Conservation (phyloP, 2,113 vertebrate species). For the Tor tambroides region DNA sequence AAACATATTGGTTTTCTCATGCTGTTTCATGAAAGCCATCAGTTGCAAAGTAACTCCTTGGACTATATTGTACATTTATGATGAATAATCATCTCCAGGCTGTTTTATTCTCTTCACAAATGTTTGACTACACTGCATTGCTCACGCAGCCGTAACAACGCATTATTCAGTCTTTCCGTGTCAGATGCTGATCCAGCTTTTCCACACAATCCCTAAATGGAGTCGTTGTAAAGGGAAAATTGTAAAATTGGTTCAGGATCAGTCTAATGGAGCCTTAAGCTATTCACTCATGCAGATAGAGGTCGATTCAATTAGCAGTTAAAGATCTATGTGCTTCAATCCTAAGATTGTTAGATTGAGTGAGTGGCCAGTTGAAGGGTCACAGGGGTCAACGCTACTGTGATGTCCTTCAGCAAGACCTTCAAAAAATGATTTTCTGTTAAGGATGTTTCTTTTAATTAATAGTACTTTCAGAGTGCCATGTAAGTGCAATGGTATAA, state of each 20-base stretch:
- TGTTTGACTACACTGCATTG: background rate
- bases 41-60: background rate
- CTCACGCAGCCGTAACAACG: background rate
- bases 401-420: background rate
- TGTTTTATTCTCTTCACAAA: background rate
- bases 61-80: background rate
- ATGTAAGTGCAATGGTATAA: background rate
- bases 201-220: slow-evolving; percentile 8
- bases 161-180: slow-evolving; percentile 5
- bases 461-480: no score
- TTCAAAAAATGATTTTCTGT: background rate
- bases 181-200: slow-evolving; percentile 24
- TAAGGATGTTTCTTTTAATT: no score
- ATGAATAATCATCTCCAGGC: slow-evolving; percentile 4
- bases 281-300: background rate
- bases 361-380: background rate
- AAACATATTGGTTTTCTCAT: background rate
- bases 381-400: background rate
- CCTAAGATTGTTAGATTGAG: slow-evolving; percentile 17
- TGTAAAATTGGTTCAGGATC: background rate
- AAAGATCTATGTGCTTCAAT: slow-evolving; percentile 19
- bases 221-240: background rate
- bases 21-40: background rate
- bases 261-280: slow-evolving; percentile 17
- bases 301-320: slow-evolving; percentile 2